phyloP scores from a whole-genome alignment of 2,797 vertebrate species.

The Liasis olivaceus region DNA sequence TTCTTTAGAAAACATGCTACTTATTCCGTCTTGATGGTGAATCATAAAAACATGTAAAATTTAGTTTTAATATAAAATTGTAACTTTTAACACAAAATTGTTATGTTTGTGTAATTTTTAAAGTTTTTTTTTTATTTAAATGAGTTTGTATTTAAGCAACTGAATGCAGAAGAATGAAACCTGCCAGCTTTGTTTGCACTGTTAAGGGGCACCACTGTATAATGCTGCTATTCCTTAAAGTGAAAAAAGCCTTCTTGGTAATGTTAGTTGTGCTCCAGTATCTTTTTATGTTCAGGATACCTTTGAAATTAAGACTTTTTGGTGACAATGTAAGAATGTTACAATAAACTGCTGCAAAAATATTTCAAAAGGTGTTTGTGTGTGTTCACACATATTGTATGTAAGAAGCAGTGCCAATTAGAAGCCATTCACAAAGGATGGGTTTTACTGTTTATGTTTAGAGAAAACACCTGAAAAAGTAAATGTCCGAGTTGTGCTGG shows the following conservation, averaged over 20 bases:
- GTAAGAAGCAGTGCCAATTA: neutral
- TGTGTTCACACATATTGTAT: neutral
- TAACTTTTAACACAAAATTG: conserved; percentile 33
- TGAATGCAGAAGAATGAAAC: conserved; percentile 57
- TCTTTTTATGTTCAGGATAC: neutral
- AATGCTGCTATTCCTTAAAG: conserved; percentile 29
- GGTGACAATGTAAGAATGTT: neutral
- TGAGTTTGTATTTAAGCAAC: conserved; percentile 71
- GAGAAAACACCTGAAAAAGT: neutral
- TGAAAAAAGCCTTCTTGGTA: neutral
- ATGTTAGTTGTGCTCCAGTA: neutral
- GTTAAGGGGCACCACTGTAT: conserved; percentile 27
- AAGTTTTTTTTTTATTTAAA: conserved; percentile 68
- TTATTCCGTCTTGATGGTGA: neutral
- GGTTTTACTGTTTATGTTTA: neutral
- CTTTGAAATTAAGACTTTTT: neutral
- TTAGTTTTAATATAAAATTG: conserved; percentile 61
- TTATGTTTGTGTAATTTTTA: conserved; percentile 71
- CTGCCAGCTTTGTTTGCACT: conserved; percentile 55
- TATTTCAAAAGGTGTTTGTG: neutral
- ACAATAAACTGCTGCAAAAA: neutral
- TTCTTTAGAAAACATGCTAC: conserved; percentile 8
- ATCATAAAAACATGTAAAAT: conserved; percentile 6
- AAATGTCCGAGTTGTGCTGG: neutral
- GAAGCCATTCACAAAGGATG: neutral